Base-by-base conservation (phyloP, 2,888 invertebrate genomes). In the Polia nebulosa region DNA sequence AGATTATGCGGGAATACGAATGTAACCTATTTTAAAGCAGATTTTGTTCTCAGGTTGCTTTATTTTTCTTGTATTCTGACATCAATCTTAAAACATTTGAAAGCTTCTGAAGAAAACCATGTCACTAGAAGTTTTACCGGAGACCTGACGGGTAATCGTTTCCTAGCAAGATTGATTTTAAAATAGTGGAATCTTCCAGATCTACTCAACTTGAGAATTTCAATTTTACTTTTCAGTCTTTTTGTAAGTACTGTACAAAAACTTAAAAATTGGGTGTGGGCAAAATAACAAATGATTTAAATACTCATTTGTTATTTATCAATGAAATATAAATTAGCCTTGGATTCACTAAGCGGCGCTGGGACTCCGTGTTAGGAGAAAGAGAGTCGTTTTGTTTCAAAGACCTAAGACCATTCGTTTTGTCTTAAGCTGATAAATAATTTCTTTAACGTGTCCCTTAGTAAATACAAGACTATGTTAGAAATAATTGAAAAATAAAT, bases 21-120 rank as follows among this genome's bases (percentile, higher is more conserved):
- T 68, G 57, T 70, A 72, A 80, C 75, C 73, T 69, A 78, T 72
- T 70, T 67, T 62, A 65, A 66, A 25, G 77, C 58, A 66, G 63
- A 66, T 61, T 53, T 60, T 53, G 22, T 73, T 36, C 58, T 72
- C 64, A 76, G 70, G 67, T 79, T 64, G 57, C 61, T 73, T 56
- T 79, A 61, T 72, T 67, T 70, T 83, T 78, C 87, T 86, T 88
- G 82, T 82, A 82, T 90, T 92, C 88, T 86, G 82, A 87, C 88
- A 91, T 89, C 78, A 87, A 92, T 91, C 92, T 88, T 82, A 88
- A 91, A 92, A 90, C 86, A 90, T 88, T 92, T 90, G 67, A 91
- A 91, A 90, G 89, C 81, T 78, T 85, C 90, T 89, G 91, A 92
- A 92, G 92, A 92, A 90, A 87, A 90, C 90, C 80, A 90, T 85